Conservation (phyloP, 2,797 vertebrate genomes). For the Sebastes itinus region DNA sequence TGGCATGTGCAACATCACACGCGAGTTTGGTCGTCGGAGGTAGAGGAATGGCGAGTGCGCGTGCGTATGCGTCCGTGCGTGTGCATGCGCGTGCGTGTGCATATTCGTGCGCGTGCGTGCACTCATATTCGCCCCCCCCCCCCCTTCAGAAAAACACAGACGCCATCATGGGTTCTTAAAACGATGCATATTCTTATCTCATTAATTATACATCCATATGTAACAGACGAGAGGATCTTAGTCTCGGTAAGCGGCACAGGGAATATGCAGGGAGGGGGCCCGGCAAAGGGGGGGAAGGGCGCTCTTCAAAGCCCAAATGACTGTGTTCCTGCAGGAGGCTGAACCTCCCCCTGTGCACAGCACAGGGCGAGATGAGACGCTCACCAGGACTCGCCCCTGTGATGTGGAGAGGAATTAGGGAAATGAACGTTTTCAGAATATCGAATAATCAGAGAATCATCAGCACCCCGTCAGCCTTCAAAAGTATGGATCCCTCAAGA, state of each 20-base stretch:
- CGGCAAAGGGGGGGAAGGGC: constrained; percentile 68
- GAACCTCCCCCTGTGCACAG: constrained; percentile 82
- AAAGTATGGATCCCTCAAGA: constrained; percentile 82
- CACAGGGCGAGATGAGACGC: constrained; percentile 82
- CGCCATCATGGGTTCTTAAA: constrained; percentile 76
- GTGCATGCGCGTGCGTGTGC: constrained; percentile 1
- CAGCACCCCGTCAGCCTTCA: constrained; percentile 84
- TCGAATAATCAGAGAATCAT: constrained; percentile 86
- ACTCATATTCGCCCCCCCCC: not conserved
- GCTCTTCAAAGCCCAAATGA: constrained; percentile 84
- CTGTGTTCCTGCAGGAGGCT: constrained; percentile 82
- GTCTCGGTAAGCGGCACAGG: constrained; percentile 80
- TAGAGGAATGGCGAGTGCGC: constrained; percentile 45
- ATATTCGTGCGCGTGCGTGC: not conserved
- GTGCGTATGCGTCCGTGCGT: constrained; percentile 5
- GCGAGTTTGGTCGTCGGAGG: constrained; percentile 63
- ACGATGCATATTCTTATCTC: constrained; percentile 83
- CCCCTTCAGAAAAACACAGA: constrained; percentile 68
- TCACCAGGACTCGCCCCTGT: constrained; percentile 83
- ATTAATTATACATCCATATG: constrained; percentile 87
- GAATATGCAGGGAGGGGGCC: constrained; percentile 74
- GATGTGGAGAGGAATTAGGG: constrained; percentile 85
- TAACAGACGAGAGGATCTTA: constrained; percentile 85
- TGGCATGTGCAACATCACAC: constrained; percentile 76
- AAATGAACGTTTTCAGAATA: constrained; percentile 86